Evolutionary conservation across 2,113 vertebrate species (phyloP).

Genomic region (Ancistrus triradiatus): DNA sequence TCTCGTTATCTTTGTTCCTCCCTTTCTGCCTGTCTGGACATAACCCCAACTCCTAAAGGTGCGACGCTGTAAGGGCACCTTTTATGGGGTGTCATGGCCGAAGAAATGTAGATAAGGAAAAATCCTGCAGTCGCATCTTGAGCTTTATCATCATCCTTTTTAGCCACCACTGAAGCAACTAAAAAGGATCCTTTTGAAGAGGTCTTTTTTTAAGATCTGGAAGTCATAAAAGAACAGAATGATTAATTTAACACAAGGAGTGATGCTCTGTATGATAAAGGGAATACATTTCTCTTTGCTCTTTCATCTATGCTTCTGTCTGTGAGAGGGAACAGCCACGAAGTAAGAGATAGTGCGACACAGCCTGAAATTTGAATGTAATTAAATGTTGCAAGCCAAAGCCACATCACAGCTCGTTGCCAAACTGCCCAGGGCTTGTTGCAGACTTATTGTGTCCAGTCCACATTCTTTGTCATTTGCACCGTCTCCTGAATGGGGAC

Average conservation of each 20-base stretch:
- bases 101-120: background rate
- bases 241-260: conserved; percentile 53
- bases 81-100: background rate
- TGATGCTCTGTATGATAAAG: conserved; percentile 51
- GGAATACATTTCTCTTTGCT: conserved; percentile 51
- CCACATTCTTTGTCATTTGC: conserved; percentile 1
- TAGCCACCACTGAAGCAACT: conserved; percentile 6
- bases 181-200: conserved; percentile 31
- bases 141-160: conserved; percentile 28
- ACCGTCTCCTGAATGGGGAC: background rate
- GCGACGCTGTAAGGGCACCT: conserved; percentile 20
- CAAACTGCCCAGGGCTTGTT: conserved; percentile 3
- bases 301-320: conserved; percentile 48
- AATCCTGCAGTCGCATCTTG: background rate
- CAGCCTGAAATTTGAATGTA: conserved; percentile 32
- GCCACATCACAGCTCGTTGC: background rate
- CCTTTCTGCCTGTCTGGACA: conserved; percentile 10
- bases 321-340: conserved; percentile 28
- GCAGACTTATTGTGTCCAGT: conserved; percentile 6
- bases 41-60: conserved; percentile 19
- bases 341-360: conserved; percentile 33
- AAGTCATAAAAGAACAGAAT: conserved; percentile 48
- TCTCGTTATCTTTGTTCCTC: background rate
- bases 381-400: conserved; percentile 26
- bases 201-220: conserved; percentile 29